A percentile compares a stretch with the other conserved stretches of the same genome.
phyloP scores from a whole-genome alignment of 1,140 invertebrate species.

The Drosophila melanogaster region DNA sequence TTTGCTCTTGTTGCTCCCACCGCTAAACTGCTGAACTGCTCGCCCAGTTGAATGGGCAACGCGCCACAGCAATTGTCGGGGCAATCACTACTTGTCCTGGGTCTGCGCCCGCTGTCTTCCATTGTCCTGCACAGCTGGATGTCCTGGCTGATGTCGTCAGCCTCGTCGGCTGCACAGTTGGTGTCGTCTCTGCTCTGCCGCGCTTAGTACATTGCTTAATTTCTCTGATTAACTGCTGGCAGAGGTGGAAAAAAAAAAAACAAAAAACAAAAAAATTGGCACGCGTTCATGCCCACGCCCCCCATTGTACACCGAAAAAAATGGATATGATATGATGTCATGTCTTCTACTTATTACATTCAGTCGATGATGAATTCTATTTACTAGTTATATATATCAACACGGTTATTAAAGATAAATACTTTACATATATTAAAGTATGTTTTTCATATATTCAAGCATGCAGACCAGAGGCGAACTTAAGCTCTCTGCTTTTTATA shows the following conservation, averaged over 20 bases:
- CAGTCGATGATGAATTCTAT: too few relatives aligned
- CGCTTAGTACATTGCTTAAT: conserved; percentile 62
- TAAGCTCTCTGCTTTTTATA: neutral
- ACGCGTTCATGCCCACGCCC: conserved; percentile 16
- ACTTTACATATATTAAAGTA: too few relatives aligned
- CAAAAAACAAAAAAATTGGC: conserved; percentile 34
- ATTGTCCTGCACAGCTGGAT: conserved; percentile 64
- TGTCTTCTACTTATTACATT: too few relatives aligned
- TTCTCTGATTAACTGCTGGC: conserved; percentile 72
- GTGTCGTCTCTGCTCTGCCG: conserved; percentile 17
- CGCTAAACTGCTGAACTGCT: conserved; percentile 5
- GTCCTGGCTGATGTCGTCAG: conserved; percentile 35
- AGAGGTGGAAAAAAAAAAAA: conserved; percentile 21
- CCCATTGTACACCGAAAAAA: neutral
- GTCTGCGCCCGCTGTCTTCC: conserved; percentile 37
- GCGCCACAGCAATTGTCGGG: conserved; percentile 44
- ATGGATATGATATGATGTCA: too few relatives aligned
- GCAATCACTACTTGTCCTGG: conserved; percentile 31
- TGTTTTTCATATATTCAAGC: too few relatives aligned
- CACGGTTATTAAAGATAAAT: too few relatives aligned
- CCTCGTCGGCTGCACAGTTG: conserved; percentile 31
- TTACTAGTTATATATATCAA: too few relatives aligned
- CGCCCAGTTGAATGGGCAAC: conserved; percentile 24
- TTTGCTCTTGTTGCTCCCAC: conserved; percentile 24
- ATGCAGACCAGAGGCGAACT: too few relatives aligned